These are phyloP conservation scores for Tupaia chinensis DNA, from an alignment of 2,113 vertebrate genomes.

Conservation along the genomic window DNA sequence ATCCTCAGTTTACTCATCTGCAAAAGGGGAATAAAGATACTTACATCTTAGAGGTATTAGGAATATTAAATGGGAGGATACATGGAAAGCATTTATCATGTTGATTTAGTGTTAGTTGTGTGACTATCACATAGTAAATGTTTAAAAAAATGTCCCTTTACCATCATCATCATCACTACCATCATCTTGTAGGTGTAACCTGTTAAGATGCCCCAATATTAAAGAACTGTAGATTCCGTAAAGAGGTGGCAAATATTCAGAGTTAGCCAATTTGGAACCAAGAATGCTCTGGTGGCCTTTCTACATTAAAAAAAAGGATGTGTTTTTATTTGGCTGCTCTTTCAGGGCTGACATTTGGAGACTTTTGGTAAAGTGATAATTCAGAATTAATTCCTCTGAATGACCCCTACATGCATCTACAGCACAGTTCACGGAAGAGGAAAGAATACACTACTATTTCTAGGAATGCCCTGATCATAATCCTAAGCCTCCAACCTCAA, in stretches of 20 bases:
- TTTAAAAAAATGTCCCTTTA: background rate
- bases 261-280: background rate
- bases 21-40: background rate
- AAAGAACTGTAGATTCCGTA: background rate
- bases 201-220: background rate
- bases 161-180: background rate
- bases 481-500: conserved; percentile 24
- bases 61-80: background rate
- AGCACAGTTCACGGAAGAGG: conserved; percentile 49
- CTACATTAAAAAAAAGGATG: background rate
- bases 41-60: background rate
- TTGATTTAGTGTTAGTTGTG: background rate
- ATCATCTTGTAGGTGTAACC: background rate
- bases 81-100: background rate
- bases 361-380: conserved; percentile 12
- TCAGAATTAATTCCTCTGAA: conserved; percentile 70
- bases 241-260: background rate
- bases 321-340: conserved; percentile 63
- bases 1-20: background rate
- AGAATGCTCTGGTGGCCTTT: background rate
- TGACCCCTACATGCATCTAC: background rate
- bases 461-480: background rate
- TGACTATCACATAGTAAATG: background rate
- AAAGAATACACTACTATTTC: conserved; percentile 63
- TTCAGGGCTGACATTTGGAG: background rate